Evolutionary conservation across 2,797 vertebrate genomes (phyloP).

Genomic region (Danio kyathit): DNA sequence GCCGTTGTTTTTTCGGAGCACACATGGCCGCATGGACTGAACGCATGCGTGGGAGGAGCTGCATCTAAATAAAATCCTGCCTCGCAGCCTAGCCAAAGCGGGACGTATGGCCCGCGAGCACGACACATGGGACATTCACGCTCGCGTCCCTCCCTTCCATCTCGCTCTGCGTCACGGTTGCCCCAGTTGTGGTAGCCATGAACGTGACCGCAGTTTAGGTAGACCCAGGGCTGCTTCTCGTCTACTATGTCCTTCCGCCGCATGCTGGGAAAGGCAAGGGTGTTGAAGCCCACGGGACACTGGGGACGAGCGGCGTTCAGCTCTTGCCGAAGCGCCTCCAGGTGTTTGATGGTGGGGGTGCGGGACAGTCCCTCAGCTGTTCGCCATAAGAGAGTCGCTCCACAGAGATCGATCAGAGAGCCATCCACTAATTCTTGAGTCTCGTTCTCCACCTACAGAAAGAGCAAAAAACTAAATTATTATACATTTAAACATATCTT

Average conservation of each 20-base stretch:
- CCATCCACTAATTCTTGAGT: constrained; percentile 95
- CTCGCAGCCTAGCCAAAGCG: constrained; percentile 96
- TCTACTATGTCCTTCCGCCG: constrained; percentile 96
- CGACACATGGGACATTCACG: constrained; percentile 98
- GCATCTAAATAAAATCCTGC: constrained; percentile 96
- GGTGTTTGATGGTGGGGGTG: constrained; percentile 95
- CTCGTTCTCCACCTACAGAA: constrained; percentile 90
- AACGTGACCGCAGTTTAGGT: constrained; percentile 96
- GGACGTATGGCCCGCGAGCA: constrained; percentile 93
- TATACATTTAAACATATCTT: background rate
- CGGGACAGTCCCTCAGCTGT: constrained; percentile 93
- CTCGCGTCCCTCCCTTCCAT: constrained; percentile 86
- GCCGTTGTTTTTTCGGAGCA: constrained; percentile 96
- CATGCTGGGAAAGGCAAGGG: constrained; percentile 98
- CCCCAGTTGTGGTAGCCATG: constrained; percentile 99
- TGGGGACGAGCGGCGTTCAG: constrained; percentile 96
- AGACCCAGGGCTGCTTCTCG: constrained; percentile 98
- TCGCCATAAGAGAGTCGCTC: constrained; percentile 96
- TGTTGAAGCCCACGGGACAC: constrained; percentile 98
- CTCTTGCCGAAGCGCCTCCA: constrained; percentile 97
- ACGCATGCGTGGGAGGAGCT: constrained; percentile 94
- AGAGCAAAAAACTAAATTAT: background rate
- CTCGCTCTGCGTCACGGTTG: constrained; percentile 81
- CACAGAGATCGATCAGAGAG: constrained; percentile 95
- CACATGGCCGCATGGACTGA: constrained; percentile 95